Evolutionary conservation across 2,797 vertebrate species (phyloP), one percentile per base, ranked within the genome.

Genomic region (Enteromius viviparus): DNA sequence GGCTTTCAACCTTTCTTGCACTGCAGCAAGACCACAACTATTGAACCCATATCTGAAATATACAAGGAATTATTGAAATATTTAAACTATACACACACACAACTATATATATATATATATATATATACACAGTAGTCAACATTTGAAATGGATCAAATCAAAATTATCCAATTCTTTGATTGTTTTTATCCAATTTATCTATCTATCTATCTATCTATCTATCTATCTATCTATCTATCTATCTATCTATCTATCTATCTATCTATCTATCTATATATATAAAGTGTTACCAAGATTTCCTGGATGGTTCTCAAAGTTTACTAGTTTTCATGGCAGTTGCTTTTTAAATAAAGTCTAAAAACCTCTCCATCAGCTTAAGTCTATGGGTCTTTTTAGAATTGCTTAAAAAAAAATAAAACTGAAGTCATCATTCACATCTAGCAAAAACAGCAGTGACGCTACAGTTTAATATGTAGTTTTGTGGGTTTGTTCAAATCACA

Each of bases 41-140:
- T 99, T 99, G 91, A 99, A 99, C 47, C 98, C 98, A 0, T 97
- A 99, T 87, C 98, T 99, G 87, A 85, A 79, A 86, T 5, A 83
- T 11, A 51, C 37, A 37, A 37, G 34, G 34, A 37, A 37, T 37
- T 37, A 37, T 37, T 37, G 34, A n/a, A n/a, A 40, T 66, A 12
- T 21, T 66, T 66, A 10, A 11, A 45, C 1, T 26, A 45, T 6
- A 72, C 1, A 45, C 42, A 42, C 42, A 11, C 42, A 42, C 40
- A 42, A 37, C 26, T 26, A 26, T 26, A 26, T 26, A 26, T 26
- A 26, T 1, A 37, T 5, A 37, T 5, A 37, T 37, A 37, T 10
- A 42, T 42, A 10, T 10, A 42, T 42, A 42, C 9, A 40, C 40
- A 42, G 40, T 42, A 42, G 40, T 42, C 40, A 42, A 42, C 9